Base-by-base conservation (phyloP, 1,140 invertebrate genomes). In the Meloidogyne exigua region DNA sequence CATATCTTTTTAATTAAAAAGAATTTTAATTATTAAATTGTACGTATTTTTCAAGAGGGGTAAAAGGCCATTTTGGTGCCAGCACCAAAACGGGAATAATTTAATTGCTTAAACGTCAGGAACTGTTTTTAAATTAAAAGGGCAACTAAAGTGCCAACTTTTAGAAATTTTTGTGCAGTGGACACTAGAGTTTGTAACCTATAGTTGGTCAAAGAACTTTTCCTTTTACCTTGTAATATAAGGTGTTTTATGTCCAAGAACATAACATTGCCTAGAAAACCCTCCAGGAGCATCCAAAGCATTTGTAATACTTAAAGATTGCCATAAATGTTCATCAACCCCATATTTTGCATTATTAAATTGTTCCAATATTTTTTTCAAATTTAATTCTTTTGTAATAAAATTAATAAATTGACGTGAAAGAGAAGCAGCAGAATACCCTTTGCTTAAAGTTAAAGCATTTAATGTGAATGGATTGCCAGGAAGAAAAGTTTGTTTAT, bases 231-330 rank as follows among this genome's bases (percentile, higher is more conserved):
- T 69, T 21, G 36, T 68, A 28, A 26, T 68, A 18, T 25, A 23
- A 7, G 57, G 62, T 39, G 42, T 62, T 57, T 21, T 69, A 57
- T 28, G 10, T 4, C 42, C 42, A 44, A n/a, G 13, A 25, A 25
- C 76, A 67, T 77, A 28, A 15, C 76, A 78, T 32, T 68, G 5
- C n/a, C 65, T 57, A 63, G 76, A 64, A 68, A 78, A 78, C 21
- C 76, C 72, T 9, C 76, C 76, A 18, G 76, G 76, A 18, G 71
- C 72, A 23, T 70, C 23, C 12, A 78, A 39, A 42, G n/a, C 13
- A 13, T 78, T 75, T n/a, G 44, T 26, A 23, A 70, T 23, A 21
- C 32, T 68, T 5, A 78, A 42, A 36, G 76, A 39, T 11, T 25
- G 44, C 57, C 39, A 62, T 4, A 78, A 64, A 39, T 64, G 28